Evolutionary conservation across 2,797 vertebrate genomes (phyloP).

Genomic region (Parambassis ranga): DNA sequence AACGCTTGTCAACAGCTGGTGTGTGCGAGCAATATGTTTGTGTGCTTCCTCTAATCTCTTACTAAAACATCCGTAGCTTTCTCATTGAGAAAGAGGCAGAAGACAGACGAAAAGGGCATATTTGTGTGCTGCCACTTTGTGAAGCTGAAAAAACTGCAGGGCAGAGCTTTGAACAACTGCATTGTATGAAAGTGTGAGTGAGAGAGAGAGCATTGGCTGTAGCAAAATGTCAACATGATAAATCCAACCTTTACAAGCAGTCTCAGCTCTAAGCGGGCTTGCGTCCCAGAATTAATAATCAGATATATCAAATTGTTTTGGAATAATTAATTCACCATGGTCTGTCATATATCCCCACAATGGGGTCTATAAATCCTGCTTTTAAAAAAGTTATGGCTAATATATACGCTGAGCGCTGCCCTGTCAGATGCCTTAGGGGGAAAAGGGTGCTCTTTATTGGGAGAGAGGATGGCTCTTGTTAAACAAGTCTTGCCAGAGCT

Average conservation of each 20-base stretch:
- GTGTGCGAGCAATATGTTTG: conserved; percentile 57
- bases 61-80: conserved; percentile 65
- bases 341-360: conserved; percentile 68
- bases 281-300: conserved; percentile 82
- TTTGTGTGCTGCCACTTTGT: conserved; percentile 68
- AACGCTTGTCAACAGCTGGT: conserved; percentile 57
- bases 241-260: conserved; percentile 84
- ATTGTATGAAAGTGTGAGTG: conserved; percentile 28
- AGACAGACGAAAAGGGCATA: conserved; percentile 76
- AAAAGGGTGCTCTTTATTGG: conserved; percentile 68
- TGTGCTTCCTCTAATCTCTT: conserved; percentile 66
- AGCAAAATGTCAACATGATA: conserved; percentile 85
- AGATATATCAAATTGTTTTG: conserved; percentile 84
- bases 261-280: conserved; percentile 68
- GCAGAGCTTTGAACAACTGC: conserved; percentile 67
- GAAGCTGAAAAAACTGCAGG: conserved; percentile 53
- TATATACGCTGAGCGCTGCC: conserved; percentile 56
- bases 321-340: conserved; percentile 79
- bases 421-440: conserved; percentile 43
- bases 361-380: conserved; percentile 79
- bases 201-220: conserved; percentile 47
- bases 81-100: conserved; percentile 61
- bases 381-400: conserved; percentile 75
- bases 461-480: conserved; percentile 69
- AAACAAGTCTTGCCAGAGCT: conserved; percentile 66